Conservation (phyloP, 2,113 vertebrate genomes). For the Artemisiospiza belli region DNA sequence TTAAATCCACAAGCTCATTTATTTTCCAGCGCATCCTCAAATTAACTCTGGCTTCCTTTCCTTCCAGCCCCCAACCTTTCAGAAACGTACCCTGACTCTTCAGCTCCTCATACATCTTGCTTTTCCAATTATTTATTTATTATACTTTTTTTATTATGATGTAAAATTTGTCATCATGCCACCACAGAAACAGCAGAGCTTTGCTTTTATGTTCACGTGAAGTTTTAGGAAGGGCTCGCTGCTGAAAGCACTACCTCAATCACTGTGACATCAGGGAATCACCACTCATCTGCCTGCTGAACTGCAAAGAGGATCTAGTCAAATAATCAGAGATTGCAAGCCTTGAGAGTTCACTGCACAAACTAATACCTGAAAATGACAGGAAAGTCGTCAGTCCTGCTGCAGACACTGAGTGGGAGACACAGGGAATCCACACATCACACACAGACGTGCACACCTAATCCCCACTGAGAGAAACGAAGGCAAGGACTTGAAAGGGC, state of each 20-base stretch:
- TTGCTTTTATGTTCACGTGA: not conserved
- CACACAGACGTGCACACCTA: not conserved
- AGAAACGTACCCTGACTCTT: not conserved
- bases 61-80: not conserved
- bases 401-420: constrained; percentile 37
- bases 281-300: not conserved
- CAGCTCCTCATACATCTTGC: constrained; percentile 7
- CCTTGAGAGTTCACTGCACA: not conserved
- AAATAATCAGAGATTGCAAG: constrained; percentile 14
- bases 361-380: constrained; percentile 1
- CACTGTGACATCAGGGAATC: not conserved
- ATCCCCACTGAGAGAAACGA: constrained; percentile 15
- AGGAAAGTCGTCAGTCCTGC: not conserved
- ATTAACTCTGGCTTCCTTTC: constrained; percentile 58
- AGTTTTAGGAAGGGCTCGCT: not conserved
- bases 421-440: not conserved
- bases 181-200: not conserved
- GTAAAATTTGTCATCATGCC: not conserved
- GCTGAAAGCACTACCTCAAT: not conserved
- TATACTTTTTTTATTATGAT: not conserved
- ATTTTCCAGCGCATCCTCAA: constrained; percentile 75
- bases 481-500: not conserved
- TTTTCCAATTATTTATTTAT: not conserved
- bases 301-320: not conserved
- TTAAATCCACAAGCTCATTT: constrained; percentile 77